Conservation (phyloP, 2,888 invertebrate genomes). For the Troides helena region DNA sequence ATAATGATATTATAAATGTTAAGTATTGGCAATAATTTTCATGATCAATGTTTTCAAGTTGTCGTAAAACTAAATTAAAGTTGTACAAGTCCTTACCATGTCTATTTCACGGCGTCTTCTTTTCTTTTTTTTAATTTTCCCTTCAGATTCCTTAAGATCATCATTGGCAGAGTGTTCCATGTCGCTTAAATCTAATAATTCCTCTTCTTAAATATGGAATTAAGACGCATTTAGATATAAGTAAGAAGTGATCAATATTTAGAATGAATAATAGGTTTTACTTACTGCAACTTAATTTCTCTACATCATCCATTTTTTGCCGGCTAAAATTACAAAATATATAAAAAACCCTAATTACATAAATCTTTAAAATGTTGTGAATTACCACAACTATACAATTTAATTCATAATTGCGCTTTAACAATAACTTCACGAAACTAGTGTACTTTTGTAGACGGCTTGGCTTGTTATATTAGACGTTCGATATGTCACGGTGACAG, state of each 20-base stretch:
- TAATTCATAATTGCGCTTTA: neutral
- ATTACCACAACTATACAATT: neutral
- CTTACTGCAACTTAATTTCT: constrained; percentile 74
- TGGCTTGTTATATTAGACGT: constrained; percentile 1
- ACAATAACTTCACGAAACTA: neutral
- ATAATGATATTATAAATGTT: too few species aligned
- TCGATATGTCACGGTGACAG: neutral
- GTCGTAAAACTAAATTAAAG: neutral
- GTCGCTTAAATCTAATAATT: constrained; percentile 69
- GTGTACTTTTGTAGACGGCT: neutral
- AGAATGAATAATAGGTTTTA: constrained; percentile 29
- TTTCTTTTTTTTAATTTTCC: constrained; percentile 66
- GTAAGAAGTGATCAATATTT: neutral
- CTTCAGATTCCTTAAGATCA: constrained; percentile 60
- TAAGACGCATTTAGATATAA: neutral
- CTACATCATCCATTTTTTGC: constrained; percentile 58
- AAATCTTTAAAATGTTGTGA: neutral
- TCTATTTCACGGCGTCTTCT: constrained; percentile 71
- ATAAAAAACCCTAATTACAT: neutral
- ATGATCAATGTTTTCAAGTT: too few species aligned
- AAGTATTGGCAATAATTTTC: too few species aligned
- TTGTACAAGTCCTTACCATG: constrained; percentile 51
- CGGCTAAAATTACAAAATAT: neutral
- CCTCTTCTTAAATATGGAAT: constrained; percentile 52
- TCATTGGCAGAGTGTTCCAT: constrained; percentile 68